Evolutionary conservation across 1,140 invertebrate species (phyloP).

Genomic region (Lepidotrigona ventralis): DNA sequence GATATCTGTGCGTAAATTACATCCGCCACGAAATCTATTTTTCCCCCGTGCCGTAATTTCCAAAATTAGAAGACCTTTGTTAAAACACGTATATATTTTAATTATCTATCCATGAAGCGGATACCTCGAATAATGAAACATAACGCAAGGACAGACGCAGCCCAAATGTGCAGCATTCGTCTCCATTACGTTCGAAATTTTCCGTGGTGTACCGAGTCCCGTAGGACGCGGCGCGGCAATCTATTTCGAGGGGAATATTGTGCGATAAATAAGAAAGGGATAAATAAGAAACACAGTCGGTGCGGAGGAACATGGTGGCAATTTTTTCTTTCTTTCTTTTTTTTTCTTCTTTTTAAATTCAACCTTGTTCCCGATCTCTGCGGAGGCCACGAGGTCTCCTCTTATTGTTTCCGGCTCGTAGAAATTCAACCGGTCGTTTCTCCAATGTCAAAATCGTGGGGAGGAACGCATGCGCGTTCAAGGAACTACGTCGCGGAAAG

Average conservation of each 20-base stretch:
- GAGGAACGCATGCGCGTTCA: slow-evolving; percentile 12
- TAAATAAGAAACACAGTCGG: neutral
- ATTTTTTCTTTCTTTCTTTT: neutral
- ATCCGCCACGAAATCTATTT: too few relatives aligned
- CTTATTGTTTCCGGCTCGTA: neutral
- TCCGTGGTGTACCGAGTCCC: neutral
- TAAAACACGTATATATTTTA: too few relatives aligned
- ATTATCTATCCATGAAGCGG: too few relatives aligned
- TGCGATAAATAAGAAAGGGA: neutral
- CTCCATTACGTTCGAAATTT: slow-evolving; percentile 34
- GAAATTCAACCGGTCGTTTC: neutral
- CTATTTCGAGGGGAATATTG: neutral
- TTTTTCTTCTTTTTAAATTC: neutral
- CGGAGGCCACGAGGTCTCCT: neutral
- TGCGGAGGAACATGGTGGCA: neutral
- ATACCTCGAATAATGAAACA: neutral
- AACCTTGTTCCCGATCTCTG: neutral
- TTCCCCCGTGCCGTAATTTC: too few relatives aligned
- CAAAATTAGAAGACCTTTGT: too few relatives aligned
- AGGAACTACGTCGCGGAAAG: slow-evolving; percentile 52
- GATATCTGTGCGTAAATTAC: too few relatives aligned
- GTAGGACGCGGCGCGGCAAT: neutral
- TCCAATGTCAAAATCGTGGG: neutral
- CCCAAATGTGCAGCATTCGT: neutral
- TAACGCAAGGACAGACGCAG: neutral